phyloP scores from a whole-genome alignment of 2,113 vertebrate species.

The Bostrychus sinensis region DNA sequence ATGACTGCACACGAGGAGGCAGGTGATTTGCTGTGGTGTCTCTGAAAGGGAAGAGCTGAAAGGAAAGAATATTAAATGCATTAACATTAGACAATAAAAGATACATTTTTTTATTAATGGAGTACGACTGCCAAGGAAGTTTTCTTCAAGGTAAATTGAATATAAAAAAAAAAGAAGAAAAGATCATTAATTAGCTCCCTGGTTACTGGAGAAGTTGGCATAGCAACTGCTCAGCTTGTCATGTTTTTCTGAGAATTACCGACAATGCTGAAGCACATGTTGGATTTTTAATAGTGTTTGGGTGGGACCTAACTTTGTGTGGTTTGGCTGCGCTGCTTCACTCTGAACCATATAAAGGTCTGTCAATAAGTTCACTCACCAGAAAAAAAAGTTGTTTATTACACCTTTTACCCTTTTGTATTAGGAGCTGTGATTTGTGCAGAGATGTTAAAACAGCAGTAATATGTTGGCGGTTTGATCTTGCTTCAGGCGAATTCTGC shows the following conservation, averaged over 20 bases:
- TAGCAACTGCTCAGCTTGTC: conserved; percentile 50
- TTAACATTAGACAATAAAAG: conserved; percentile 23
- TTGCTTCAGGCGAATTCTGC: conserved; percentile 86
- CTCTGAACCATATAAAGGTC: conserved; percentile 2
- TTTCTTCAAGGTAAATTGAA: conserved; percentile 41
- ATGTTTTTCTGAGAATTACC: conserved; percentile 41
- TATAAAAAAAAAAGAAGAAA: conserved; percentile 7
- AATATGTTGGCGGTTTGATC: conserved; percentile 18
- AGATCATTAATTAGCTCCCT: conserved; percentile 61
- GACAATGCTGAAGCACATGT: conserved; percentile 38
- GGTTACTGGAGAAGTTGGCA: conserved; percentile 56
- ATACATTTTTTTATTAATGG: conserved; percentile 41
- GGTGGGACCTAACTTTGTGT: conserved; percentile 40
- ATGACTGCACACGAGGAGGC: too few species aligned
- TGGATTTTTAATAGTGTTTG: conserved; percentile 43
- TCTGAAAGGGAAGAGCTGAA: too few species aligned
- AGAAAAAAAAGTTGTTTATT: conserved; percentile 6
- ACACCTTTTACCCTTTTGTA: background rate
- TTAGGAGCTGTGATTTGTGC: conserved; percentile 19
- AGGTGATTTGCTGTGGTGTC: too few species aligned
- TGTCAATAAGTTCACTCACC: background rate
- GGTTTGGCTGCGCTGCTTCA: conserved; percentile 30
- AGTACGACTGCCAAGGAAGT: conserved; percentile 43
- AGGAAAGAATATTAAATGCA: too few species aligned
- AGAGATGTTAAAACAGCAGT: conserved; percentile 27